These are phyloP conservation scores for Bilobella aurantiaca DNA, from an alignment of 1,140 invertebrate species.

Conservation along the genomic window DNA sequence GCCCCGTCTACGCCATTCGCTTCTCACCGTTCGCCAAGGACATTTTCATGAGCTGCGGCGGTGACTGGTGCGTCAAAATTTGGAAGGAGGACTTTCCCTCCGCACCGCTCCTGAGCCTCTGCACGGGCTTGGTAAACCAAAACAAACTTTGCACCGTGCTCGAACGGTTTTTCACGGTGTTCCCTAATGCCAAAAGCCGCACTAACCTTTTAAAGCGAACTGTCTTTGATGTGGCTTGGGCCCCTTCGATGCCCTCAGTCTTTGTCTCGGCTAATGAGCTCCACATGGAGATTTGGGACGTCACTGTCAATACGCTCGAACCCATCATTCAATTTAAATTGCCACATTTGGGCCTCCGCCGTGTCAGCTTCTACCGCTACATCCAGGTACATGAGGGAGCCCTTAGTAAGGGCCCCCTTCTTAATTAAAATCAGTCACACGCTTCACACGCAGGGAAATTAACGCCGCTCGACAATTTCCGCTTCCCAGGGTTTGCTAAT, in stretches of 20 bases:
- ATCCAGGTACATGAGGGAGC: constrained; percentile 14
- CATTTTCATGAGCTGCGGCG: constrained; percentile 48
- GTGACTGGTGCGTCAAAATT: constrained; percentile 49
- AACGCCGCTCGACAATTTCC: not conserved
- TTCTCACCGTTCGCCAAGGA: constrained; percentile 46
- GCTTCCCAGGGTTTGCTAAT: constrained; percentile 23
- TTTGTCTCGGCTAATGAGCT: constrained; percentile 45
- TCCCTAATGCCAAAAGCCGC: not conserved
- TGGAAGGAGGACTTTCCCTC: constrained; percentile 41
- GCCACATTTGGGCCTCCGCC: constrained; percentile 13
- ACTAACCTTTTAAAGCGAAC: constrained; percentile 38
- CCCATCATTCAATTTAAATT: constrained; percentile 25
- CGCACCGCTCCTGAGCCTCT: constrained; percentile 20
- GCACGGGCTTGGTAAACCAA: constrained; percentile 27
- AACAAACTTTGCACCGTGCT: not conserved
- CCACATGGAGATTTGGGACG: constrained; percentile 34
- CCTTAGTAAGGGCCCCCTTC: no score
- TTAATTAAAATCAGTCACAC: no score
- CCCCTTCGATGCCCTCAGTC: constrained; percentile 47
- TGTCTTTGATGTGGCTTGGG: constrained; percentile 47
- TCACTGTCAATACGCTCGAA: constrained; percentile 32
- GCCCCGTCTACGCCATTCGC: constrained; percentile 44
- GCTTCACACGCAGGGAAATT: no score
- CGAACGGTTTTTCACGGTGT: not conserved
- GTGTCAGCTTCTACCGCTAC: constrained; percentile 15